phyloP scores from a whole-genome alignment of 2,113 vertebrate species.

The Okapia johnstoni region DNA sequence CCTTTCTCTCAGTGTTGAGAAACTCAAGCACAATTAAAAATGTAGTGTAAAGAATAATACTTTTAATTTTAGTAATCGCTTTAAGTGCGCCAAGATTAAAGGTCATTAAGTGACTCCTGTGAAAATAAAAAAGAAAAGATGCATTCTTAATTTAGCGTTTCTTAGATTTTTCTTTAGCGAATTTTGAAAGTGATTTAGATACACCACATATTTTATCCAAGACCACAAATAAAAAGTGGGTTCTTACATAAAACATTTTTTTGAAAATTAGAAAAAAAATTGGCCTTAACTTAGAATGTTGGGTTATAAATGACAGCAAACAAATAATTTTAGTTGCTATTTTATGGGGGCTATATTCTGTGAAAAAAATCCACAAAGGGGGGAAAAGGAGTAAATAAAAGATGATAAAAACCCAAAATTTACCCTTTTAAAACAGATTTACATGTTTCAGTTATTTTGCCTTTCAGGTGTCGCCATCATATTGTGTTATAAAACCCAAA shows the following conservation, averaged over 20 bases:
- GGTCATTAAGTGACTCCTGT: slow-evolving; percentile 52
- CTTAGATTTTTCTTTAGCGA: slow-evolving; percentile 11
- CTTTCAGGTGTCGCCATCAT: neutral
- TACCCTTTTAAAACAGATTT: neutral
- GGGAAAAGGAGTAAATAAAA: neutral
- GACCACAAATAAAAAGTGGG: slow-evolving; percentile 27
- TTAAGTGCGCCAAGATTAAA: slow-evolving; percentile 51
- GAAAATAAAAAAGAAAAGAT: slow-evolving; percentile 34
- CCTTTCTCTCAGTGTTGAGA: neutral
- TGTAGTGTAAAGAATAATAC: neutral
- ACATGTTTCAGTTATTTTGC: neutral
- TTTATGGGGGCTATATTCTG: neutral
- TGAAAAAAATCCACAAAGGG: neutral
- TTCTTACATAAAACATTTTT: slow-evolving; percentile 13
- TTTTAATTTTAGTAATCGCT: slow-evolving; percentile 7
- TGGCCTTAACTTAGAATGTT: neutral
- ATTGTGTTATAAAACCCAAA: neutral
- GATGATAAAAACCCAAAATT: neutral
- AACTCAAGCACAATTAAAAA: neutral
- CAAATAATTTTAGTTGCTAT: neutral
- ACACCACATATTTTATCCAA: neutral
- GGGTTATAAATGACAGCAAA: neutral
- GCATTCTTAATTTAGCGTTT: slow-evolving; percentile 56
- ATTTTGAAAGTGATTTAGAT: slow-evolving; percentile 12
- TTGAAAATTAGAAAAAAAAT: slow-evolving; percentile 39